Conservation (phyloP, 1,140 invertebrate species). For the Nomia melanderi region DNA sequence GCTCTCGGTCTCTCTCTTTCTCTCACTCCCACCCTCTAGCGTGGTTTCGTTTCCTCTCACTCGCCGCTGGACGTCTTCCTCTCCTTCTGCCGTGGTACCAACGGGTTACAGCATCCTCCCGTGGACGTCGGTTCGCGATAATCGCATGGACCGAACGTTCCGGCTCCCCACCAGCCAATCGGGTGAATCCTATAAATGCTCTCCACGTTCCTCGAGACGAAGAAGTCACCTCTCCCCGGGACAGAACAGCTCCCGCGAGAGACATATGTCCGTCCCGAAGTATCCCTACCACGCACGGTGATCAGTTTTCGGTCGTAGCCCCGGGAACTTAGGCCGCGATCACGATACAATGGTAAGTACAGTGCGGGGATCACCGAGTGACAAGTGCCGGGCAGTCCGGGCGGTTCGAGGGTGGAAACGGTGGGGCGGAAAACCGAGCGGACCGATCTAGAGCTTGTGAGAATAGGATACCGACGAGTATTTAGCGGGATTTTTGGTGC, state of each 20-base stretch:
- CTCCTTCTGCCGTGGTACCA: constrained; percentile 49
- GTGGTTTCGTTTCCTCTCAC: constrained; percentile 30
- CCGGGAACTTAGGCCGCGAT: constrained; percentile 38
- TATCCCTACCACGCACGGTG: constrained; percentile 45
- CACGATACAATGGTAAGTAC: constrained; percentile 75
- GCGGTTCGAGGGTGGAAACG: neutral
- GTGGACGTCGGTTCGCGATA: constrained; percentile 66
- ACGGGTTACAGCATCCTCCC: constrained; percentile 77
- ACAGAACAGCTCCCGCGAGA: constrained; percentile 71
- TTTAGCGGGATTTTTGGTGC: constrained; percentile 1
- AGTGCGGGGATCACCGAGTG: constrained; percentile 48
- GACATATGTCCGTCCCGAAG: constrained; percentile 71
- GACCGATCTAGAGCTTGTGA: neutral
- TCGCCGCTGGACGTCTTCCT: constrained; percentile 10
- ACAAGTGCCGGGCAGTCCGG: neutral
- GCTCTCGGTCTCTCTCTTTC: neutral
- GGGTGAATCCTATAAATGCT: constrained; percentile 81
- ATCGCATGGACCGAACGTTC: constrained; percentile 73
- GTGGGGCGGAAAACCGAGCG: too few relatives aligned
- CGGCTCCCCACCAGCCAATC: constrained; percentile 68
- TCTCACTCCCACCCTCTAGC: neutral
- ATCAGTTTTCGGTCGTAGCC: constrained; percentile 24
- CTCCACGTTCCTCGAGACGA: constrained; percentile 70
- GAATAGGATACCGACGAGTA: neutral
- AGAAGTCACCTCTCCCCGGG: constrained; percentile 78